Evolutionary conservation across 2,888 invertebrate genomes (phyloP), one percentile per base, ranked within the genome.

Genomic region (Galerucella nymphaeae): DNA sequence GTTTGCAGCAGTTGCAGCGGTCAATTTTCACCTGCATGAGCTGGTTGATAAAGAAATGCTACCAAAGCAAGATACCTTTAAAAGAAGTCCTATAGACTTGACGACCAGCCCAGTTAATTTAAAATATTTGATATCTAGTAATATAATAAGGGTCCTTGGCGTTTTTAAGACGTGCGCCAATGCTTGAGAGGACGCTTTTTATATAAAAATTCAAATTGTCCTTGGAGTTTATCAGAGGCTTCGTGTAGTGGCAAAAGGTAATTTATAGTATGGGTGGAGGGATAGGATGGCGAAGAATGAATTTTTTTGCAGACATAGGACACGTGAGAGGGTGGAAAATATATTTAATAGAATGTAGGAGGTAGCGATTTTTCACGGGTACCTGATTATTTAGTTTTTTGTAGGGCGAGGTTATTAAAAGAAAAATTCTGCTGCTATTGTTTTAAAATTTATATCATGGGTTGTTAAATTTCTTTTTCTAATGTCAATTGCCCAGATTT

Each of bases 221-320:
- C 58, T 57, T 58, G 71, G 71, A 73, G 75, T 73, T 75, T 73
- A 75, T 75, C 75, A 75, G 75, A 45, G 57, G 63, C 64, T 74
- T 67, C 70, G 70, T 71, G 70, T 74, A 64, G 67, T 75, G 70
- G 70, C 63, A 65, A 70, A 71, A 75, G 65, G 70, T 72, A 72
- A 75, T 75, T 75, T 75, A 71, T 75, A 70, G 67, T 65, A 71
- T 55, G 64, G 62, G 84, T 83, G 83, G 83, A 81, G 78, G 79
- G 74, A 79, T 50, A 14, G 66, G 23, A 18, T 41, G 61, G 53
- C 11, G 38, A 14, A 53, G 45, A 53, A 38, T 62, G 55, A 63
- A 55, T 62, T 62, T 61, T 23, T 69, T 69, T 63, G 69, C 63
- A 53, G 63, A 69, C 63, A 69, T 63, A 62, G 55, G 63, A 69